These are phyloP conservation scores for Plagodis pulveraria DNA, from an alignment of 2,888 invertebrate genomes.

Conservation along the genomic window DNA sequence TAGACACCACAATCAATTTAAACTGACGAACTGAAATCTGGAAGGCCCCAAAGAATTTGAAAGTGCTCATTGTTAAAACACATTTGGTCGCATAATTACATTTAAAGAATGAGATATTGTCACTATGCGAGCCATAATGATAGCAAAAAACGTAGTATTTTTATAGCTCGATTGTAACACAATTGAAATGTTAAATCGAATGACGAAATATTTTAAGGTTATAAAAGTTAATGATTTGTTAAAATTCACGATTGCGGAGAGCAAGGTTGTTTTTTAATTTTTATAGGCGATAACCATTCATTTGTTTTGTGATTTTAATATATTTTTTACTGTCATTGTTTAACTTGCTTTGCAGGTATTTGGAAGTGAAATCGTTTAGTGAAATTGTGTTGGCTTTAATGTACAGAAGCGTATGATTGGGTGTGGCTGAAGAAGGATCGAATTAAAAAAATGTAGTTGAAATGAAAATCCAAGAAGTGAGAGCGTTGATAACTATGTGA, in stretches of 20 bases:
- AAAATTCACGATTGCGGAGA: slow-evolving; percentile 21
- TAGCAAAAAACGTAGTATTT: slow-evolving; percentile 20
- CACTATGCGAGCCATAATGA: slow-evolving; percentile 12
- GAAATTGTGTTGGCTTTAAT: too few species aligned
- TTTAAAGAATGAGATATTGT: slow-evolving; percentile 18
- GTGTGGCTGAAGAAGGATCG: too few species aligned
- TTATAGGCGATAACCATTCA: too few species aligned
- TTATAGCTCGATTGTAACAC: slow-evolving; percentile 22
- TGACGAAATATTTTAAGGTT: slow-evolving; percentile 20
- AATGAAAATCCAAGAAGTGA: too few species aligned
- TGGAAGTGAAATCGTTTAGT: too few species aligned
- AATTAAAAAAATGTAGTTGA: too few species aligned
- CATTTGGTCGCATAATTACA: slow-evolving; percentile 9
- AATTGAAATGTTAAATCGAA: slow-evolving; percentile 29
- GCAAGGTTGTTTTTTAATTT: slow-evolving; percentile 7
- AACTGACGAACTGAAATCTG: neutral
- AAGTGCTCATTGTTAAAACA: slow-evolving; percentile 16
- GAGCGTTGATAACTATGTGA: too few species aligned
- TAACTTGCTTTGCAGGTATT: too few species aligned
- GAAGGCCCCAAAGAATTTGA: slow-evolving; percentile 12
- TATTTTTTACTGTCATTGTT: too few species aligned
- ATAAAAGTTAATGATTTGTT: slow-evolving; percentile 29
- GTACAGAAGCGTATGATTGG: too few species aligned
- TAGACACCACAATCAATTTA: neutral
- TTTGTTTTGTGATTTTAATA: too few species aligned